Conservation (phyloP, 2,888 invertebrate genomes). For the Conchocele bisecta region DNA sequence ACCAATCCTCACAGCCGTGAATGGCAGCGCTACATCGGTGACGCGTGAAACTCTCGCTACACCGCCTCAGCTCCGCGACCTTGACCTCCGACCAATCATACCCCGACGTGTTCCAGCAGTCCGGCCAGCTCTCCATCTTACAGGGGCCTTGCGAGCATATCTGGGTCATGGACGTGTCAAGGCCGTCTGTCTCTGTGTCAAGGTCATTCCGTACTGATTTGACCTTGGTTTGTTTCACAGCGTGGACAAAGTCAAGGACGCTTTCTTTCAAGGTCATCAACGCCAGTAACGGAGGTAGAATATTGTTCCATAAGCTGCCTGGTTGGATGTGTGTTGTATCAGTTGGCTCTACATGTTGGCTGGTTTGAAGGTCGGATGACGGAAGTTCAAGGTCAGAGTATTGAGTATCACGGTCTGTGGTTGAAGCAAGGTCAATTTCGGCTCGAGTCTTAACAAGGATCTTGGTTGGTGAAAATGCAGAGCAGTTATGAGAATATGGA, state of each 20-base stretch:
- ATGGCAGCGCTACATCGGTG: too few relatives aligned
- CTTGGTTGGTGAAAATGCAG: too few relatives aligned
- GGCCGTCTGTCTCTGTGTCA: background rate
- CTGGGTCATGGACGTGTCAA: conserved; percentile 3
- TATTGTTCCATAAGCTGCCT: conserved; percentile 31
- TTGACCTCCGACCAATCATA: too few relatives aligned
- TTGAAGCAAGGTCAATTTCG: background rate
- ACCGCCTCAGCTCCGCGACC: too few relatives aligned
- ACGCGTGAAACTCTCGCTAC: background rate
- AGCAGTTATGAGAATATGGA: too few relatives aligned
- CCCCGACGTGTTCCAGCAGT: conserved; percentile 51
- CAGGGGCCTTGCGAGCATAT: conserved; percentile 58
- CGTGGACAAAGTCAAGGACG: conserved; percentile 58
- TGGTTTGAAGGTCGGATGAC: background rate
- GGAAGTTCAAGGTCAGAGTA: too few relatives aligned
- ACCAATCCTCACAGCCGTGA: too few relatives aligned
- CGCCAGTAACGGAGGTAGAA: conserved; percentile 61
- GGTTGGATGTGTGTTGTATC: background rate
- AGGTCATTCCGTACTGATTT: conserved; percentile 14
- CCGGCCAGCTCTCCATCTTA: conserved; percentile 34
- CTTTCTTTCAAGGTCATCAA: conserved; percentile 63
- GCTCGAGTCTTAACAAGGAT: too few relatives aligned
- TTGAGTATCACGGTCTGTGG: too few relatives aligned
- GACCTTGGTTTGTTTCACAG: too few relatives aligned
- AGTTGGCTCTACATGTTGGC: background rate